Evolutionary conservation across 2,888 invertebrate species (phyloP), one percentile per base, ranked within the genome.

Genomic region (Hybos culiciformis): DNA sequence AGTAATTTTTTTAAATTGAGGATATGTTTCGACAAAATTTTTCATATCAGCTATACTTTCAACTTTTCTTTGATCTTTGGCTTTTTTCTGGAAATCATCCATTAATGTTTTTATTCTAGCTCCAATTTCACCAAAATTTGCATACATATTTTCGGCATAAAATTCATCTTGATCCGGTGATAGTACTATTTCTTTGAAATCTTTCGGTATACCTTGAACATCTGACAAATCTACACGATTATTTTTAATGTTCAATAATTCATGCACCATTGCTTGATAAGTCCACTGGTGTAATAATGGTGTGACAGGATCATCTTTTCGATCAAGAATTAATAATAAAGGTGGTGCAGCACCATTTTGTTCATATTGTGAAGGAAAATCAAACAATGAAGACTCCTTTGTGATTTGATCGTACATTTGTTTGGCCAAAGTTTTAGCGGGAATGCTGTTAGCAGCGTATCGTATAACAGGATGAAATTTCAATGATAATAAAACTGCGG

Each of bases 211-310:
- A 36, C 84, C 88, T 12, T 86, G 80, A 20, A 90, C 76, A 50
- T 80, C 76, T 1, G 87, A 82, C 48, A 98, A 74, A 62, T 83
- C 88, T 20, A 98, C 94, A 45, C 96, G 77, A 68, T 94, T 93
- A 66, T 93, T 94, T 57, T 80, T 80, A 50, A 99, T 93, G 0
- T 82, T 82, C 33, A 99, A 67, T 41, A 98, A 67, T 66, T 99
- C 97, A 66, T 99, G 98, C 9, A 99, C 93, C 98, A 99, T 98
- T 3, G 98, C 98, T 66, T 99, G 97, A 69, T 99, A 99, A 0
- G 97, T 98, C 98, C 98, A 99, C 74, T 87, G 88, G 66, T 88
- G 93, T 23, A 99, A 68, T 43, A 99, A 67, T 0, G 98, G 98
- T 0, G 98, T 96, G 7, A 97, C 83, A 0, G 94, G 87, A 68